Percentiles rank a stretch among this genome's conserved stretches.
These are phyloP conservation scores for Ascidia mentula DNA, from an alignment of 23 tunicate genomes.

Conservation along the genomic window DNA sequence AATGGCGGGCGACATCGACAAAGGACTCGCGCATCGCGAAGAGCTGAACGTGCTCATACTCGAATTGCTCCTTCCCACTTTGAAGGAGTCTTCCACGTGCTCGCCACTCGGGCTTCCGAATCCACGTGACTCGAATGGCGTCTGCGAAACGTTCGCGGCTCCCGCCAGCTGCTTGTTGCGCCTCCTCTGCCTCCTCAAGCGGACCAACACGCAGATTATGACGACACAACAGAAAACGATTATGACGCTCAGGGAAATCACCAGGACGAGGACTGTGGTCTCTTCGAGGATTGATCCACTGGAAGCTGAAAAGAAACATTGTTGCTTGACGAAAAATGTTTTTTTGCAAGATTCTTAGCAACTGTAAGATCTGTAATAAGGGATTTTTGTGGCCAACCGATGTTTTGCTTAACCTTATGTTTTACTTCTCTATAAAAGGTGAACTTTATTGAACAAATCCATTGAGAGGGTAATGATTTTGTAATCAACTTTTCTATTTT, in stretches of 20 bases:
- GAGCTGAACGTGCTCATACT: conserved; percentile 9
- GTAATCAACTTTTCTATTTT: too few relatives aligned
- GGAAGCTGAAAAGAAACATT: not conserved
- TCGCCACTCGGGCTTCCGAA: not conserved
- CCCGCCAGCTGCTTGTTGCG: conserved; percentile 1
- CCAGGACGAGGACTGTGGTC: conserved; percentile 38
- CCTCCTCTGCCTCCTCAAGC: conserved; percentile 14
- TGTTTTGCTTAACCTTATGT: not conserved
- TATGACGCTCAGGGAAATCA: conserved; percentile 25
- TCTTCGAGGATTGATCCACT: conserved; percentile 9
- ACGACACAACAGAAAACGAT: conserved; percentile 29
- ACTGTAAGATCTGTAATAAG: not conserved
- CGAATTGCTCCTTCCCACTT: not conserved
- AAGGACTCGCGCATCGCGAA: not conserved
- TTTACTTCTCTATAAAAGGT: not conserved
- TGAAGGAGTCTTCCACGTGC: not conserved
- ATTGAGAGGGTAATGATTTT: not conserved
- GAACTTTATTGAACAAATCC: not conserved
- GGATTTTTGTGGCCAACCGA: too few relatives aligned
- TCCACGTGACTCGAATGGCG: not conserved
- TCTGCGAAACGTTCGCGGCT: not conserved
- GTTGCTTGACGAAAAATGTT: too few relatives aligned
- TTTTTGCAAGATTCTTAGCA: not conserved
- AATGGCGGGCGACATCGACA: not conserved
- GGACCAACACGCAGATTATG: conserved; percentile 11